Evolutionary conservation across 2,888 invertebrate genomes (phyloP).

Genomic region (Cacoxenus indagator): DNA sequence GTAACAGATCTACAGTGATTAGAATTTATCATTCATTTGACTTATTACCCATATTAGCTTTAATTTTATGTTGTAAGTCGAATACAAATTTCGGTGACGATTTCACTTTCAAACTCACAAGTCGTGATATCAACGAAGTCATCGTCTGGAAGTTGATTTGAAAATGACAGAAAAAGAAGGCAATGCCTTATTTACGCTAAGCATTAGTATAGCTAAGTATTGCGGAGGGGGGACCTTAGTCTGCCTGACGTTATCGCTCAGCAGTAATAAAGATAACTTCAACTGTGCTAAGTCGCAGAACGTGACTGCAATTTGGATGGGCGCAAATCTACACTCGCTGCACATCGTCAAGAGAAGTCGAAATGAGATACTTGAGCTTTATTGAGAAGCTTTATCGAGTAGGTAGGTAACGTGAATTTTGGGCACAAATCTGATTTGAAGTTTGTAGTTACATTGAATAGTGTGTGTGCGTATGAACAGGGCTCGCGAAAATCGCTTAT

Average conservation of each 20-base stretch:
- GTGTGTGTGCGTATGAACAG: too few relatives aligned
- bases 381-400: not conserved
- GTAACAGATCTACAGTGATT: too few relatives aligned
- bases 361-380: not conserved
- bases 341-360: not conserved
- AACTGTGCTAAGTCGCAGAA: not conserved
- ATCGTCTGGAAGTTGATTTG: not conserved
- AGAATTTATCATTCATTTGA: too few relatives aligned
- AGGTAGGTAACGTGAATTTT: too few relatives aligned
- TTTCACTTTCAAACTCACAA: not conserved
- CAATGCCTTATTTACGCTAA: not conserved
- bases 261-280: slow-evolving; percentile 14
- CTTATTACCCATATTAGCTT: too few relatives aligned
- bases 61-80: too few relatives aligned
- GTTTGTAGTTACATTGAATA: too few relatives aligned
- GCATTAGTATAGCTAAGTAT: not conserved
- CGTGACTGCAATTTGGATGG: slow-evolving; percentile 9
- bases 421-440: not conserved
- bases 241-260: slow-evolving; percentile 10
- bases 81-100: too few relatives aligned
- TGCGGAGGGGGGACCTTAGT: not conserved
- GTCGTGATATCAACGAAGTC: not conserved
- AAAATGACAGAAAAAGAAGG: not conserved
- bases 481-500: too few relatives aligned
- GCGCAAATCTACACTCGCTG: not conserved